These are phyloP conservation scores for Drosophila prolongata DNA, from an alignment of 2,888 invertebrate genomes.

Conservation along the genomic window DNA sequence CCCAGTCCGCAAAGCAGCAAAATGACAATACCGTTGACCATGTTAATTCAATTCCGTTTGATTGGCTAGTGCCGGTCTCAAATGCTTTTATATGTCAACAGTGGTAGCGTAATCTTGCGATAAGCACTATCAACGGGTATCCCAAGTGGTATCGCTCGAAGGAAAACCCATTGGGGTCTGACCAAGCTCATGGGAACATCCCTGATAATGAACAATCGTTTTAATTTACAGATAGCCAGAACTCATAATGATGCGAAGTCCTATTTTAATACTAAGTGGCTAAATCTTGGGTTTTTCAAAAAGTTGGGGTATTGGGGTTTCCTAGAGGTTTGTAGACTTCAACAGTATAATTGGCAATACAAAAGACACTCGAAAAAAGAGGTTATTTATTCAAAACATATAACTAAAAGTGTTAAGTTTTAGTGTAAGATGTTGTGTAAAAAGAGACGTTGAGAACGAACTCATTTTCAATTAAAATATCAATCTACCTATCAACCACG, in stretches of 20 bases:
- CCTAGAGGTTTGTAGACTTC: too few species aligned
- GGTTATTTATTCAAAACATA: too few species aligned
- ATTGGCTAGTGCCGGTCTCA: neutral
- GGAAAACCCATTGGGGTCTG: constrained; percentile 13
- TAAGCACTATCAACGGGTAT: constrained; percentile 22
- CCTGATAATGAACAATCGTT: constrained; percentile 5
- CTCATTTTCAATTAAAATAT: neutral
- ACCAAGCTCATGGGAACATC: constrained; percentile 17
- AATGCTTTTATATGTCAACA: constrained; percentile 14
- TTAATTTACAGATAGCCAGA: constrained; percentile 5
- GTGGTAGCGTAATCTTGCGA: constrained; percentile 14
- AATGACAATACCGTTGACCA: constrained; percentile 13
- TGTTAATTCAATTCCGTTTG: constrained; percentile 7
- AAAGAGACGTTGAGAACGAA: too few species aligned
- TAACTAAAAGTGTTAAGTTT: too few species aligned
- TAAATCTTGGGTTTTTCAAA: neutral
- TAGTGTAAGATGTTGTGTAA: too few species aligned
- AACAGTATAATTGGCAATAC: too few species aligned
- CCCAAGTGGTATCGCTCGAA: neutral
- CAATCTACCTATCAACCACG: neutral
- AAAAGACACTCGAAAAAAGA: too few species aligned
- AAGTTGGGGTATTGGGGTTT: too few species aligned
- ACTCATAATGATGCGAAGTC: neutral
- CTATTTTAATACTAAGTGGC: neutral
- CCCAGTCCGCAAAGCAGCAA: constrained; percentile 9